These are phyloP conservation scores for Drosophila subquinaria DNA, from an alignment of 2,888 invertebrate species.

Conservation along the genomic window DNA sequence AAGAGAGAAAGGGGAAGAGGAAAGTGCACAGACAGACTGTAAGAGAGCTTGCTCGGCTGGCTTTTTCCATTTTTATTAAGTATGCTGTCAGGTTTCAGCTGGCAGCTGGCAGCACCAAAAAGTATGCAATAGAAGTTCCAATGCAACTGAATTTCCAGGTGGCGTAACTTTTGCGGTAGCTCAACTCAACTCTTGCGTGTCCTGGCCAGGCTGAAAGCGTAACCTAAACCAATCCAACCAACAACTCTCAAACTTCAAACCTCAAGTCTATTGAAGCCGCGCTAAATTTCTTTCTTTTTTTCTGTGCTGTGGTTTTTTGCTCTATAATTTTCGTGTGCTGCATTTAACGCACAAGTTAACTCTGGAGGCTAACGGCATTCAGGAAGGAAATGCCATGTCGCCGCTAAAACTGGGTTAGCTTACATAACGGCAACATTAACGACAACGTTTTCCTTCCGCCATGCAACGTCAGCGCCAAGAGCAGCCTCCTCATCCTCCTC, in stretches of 20 bases:
- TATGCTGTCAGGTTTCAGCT: conserved; percentile 57
- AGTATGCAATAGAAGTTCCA: conserved; percentile 56
- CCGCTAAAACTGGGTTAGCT: conserved; percentile 80
- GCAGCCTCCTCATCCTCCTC: conserved; percentile 15
- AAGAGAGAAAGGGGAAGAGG: neutral
- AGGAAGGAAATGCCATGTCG: conserved; percentile 78
- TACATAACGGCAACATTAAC: conserved; percentile 78
- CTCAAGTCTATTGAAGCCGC: conserved; percentile 44
- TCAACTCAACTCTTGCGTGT: conserved; percentile 56
- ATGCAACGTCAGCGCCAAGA: conserved; percentile 13
- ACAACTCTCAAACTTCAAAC: neutral
- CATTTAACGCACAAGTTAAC: conserved; percentile 64
- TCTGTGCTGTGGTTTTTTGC: conserved; percentile 24
- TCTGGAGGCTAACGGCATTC: conserved; percentile 28
- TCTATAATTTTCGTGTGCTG: conserved; percentile 60
- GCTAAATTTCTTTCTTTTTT: conserved; percentile 36
- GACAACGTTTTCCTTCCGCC: conserved; percentile 75
- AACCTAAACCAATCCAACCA: neutral
- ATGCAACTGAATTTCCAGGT: conserved; percentile 72
- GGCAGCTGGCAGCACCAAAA: conserved; percentile 48
- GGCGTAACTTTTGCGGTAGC: conserved; percentile 57
- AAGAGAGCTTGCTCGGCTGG: conserved; percentile 16
- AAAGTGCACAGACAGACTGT: conserved; percentile 5
- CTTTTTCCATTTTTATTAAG: conserved; percentile 29
- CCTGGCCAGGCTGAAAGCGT: conserved; percentile 17